A percentile compares a stretch with the other conserved stretches of the same genome.
Conservation (phyloP, 2,113 vertebrate species). For the Hystrix cristata region DNA sequence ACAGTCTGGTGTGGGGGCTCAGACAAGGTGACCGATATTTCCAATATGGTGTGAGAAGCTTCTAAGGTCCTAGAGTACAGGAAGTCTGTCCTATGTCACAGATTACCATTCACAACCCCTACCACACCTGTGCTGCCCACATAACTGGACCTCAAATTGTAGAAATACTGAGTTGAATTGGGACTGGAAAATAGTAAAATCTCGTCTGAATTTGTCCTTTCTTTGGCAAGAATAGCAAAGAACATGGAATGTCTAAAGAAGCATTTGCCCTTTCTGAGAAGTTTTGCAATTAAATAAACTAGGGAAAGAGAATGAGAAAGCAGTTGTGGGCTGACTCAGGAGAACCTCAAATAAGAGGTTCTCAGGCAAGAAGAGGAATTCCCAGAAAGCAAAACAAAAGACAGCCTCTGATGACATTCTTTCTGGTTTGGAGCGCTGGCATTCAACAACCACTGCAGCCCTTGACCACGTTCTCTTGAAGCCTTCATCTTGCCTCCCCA, state of each 20-base stretch:
- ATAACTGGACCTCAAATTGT: not conserved
- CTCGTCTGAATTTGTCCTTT: not conserved
- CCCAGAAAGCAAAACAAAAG: constrained; percentile 46
- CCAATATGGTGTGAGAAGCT: not conserved
- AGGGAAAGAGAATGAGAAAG: constrained; percentile 47
- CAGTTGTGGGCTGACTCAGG: constrained; percentile 58
- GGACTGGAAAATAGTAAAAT: not conserved
- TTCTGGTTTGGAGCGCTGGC: constrained; percentile 43
- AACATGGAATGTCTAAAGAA: not conserved
- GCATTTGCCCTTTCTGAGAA: not conserved
- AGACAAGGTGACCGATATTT: not conserved
- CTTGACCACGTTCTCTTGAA: not conserved
- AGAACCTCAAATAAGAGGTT: constrained; percentile 74
- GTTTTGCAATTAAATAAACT: not conserved
- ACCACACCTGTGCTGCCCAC: not conserved
- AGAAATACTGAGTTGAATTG: not conserved
- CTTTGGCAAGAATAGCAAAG: not conserved
- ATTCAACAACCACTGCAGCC: not conserved
- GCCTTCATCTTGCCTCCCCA: not conserved
- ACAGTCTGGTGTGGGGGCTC: not conserved
- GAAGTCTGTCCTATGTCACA: not conserved
- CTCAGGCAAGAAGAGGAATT: constrained; percentile 26
- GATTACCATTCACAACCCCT: not conserved
- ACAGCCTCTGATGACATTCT: not conserved
- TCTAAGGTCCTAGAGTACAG: not conserved